Evolutionary conservation across 2,113 vertebrate species (phyloP), one percentile per base, ranked within the genome.

Genomic region (Oenanthe melanoleuca): DNA sequence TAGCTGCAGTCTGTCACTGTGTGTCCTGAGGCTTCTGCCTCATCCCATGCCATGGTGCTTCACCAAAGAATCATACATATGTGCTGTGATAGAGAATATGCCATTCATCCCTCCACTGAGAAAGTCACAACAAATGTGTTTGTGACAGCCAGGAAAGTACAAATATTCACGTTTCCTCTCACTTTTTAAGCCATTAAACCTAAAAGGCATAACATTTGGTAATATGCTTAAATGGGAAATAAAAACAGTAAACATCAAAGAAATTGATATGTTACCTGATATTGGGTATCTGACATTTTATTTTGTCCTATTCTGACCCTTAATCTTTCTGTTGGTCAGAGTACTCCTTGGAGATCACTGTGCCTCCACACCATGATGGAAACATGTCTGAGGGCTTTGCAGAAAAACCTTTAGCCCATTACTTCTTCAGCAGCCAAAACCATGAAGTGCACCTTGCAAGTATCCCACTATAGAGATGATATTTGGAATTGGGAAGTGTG

Each of bases 131-230:
- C 42, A 86, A 73, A 79, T 1, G 0, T 50, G 31, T 70, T 34
- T 31, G 7, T 31, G 65, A 53, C 8, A 37, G 9, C 14, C 42
- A 81, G 28, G 25, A 55, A 61, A 69, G 81, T 17, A 53, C 5
- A 42, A 65, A 65, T 34, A 15, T 34, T 49, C 9, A 50, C 45
- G 5, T 7, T 71, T 69, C 14, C 25, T 67, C 47, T 75, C 0
- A 0, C 2, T 23, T 65, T 21, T 13, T 65, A 34, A 52, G 40
- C 2, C 9, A 66, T 57, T 88, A 13, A 22, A 55, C 20, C 8
- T 45, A 12, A 57, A 80, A 47, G 17, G 1, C 2, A 0, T n/a
- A 45, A 40, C 0, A 18, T 70, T 53, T 50, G 6, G 8, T 69
- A 55, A 37, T 42, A 37, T 6, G 7, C 13, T 73, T 60, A 77